Conservation (phyloP, 2,888 invertebrate genomes). For the Ischnura elegans region DNA sequence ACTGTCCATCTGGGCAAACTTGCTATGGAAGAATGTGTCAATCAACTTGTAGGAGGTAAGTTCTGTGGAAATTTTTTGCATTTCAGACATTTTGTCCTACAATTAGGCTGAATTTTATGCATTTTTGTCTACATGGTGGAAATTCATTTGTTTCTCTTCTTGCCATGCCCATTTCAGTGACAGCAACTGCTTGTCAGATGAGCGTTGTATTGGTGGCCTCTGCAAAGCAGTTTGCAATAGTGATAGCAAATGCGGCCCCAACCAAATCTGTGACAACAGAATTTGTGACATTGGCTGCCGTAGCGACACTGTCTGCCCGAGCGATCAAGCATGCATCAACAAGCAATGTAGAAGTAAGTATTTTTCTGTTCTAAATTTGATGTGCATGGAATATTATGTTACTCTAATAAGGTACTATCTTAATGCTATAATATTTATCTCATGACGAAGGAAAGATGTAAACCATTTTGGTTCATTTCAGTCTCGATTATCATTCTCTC, state of each 20-base stretch:
- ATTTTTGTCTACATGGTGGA: slow-evolving; percentile 29
- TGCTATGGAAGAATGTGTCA: slow-evolving; percentile 91
- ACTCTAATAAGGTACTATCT: too few relatives aligned
- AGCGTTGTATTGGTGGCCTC: slow-evolving; percentile 90
- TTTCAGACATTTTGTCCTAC: background rate
- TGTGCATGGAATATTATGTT: background rate
- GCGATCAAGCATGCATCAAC: slow-evolving; percentile 88
- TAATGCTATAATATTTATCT: too few relatives aligned
- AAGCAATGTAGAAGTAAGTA: slow-evolving; percentile 88
- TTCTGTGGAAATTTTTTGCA: slow-evolving; percentile 65
- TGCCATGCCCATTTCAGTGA: slow-evolving; percentile 81
- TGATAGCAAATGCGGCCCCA: slow-evolving; percentile 88
- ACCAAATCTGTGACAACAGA: slow-evolving; percentile 93
- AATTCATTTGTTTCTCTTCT: slow-evolving; percentile 44
- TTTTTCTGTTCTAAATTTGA: too few relatives aligned
- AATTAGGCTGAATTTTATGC: background rate
- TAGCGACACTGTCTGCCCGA: slow-evolving; percentile 88
- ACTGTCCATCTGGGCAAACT: slow-evolving; percentile 85
- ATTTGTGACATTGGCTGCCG: slow-evolving; percentile 93
- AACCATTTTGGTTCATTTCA: too few relatives aligned
- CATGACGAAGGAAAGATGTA: too few relatives aligned
- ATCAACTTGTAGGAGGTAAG: slow-evolving; percentile 87
- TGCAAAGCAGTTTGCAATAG: slow-evolving; percentile 93
- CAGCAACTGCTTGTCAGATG: slow-evolving; percentile 89
- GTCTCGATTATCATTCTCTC: too few relatives aligned